Base-by-base conservation (phyloP, 2,888 invertebrate genomes). In the Synanthedon andrenaeformis region DNA sequence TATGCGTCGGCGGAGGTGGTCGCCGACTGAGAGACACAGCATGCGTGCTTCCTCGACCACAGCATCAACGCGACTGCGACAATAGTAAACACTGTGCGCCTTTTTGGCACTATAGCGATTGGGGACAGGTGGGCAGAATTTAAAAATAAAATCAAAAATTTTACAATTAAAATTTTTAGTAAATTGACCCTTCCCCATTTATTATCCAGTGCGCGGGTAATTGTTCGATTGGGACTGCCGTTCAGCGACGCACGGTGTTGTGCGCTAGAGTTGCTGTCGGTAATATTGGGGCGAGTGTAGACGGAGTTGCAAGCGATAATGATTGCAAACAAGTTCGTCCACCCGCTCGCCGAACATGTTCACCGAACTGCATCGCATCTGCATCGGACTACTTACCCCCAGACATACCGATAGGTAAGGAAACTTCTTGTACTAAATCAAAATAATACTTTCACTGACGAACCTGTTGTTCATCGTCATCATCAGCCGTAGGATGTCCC, bases 101-200 rank as follows among this genome's bases (percentile, higher is more conserved):
- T 0, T 86, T 89, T 58, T 95, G 94, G 94, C 93, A 90, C 72
- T 89, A 88, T 57, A 92, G 93, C 49, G 92, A 93, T 59, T 95
- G 95, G 94, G 86, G 89, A 41, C 87, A 91, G 89, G 92, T 92
- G 13, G 59, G 79, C 67, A 19, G 13, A 19, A 14, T 48, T 52
- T 53, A 35, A 35, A 35, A 42, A 41, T 17, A 1, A 17, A 17
- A 17, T 17, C 17, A 17, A 17, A 17, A 17, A 17, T 17, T 1
- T 17, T 17, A 17, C 17, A 17, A 17, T 17, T 17, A 17, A 17
- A 17, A 17, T 17, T 17, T 23, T 28, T 28, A 28, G 8, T 28
- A 28, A 28, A 28, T 8, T 28, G 3, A 28, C 28, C 28, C 28
- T 28, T 35, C 35, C 10, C 10, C 10, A 35, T 35, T 35, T 35